A percentile compares a stretch with the other conserved stretches of the same genome.
Conservation (phyloP, 1,140 invertebrate species). For the Zaprionus lachaisei region DNA sequence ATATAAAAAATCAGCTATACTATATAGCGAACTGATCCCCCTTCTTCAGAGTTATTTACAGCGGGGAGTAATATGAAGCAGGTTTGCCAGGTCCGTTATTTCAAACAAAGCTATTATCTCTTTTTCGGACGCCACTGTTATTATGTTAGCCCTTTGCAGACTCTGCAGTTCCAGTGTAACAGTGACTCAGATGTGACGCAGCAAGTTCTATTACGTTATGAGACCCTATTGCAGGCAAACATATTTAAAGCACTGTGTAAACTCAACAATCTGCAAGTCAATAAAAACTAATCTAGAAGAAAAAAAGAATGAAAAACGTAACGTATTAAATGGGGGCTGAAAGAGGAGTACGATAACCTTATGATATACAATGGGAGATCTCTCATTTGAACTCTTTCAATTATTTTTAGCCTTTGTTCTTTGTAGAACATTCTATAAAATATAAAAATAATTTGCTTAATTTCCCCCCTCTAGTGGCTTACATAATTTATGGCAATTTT, state of each 20-base stretch:
- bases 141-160: background rate
- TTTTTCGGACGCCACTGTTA: background rate
- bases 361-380: no score
- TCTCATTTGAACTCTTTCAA: no score
- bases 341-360: no score
- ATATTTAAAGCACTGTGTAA: background rate
- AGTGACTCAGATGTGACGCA: background rate
- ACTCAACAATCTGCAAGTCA: background rate
- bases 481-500: conserved; percentile 1
- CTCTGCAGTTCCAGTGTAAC: background rate
- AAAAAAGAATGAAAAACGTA: background rate
- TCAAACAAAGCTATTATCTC: background rate
- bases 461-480: background rate
- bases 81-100: background rate
- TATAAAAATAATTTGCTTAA: background rate
- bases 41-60: no score
- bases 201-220: background rate
- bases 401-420: no score
- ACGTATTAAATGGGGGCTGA: no score
- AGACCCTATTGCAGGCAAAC: background rate
- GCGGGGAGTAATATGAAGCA: no score
- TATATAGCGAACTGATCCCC: no score
- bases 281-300: background rate
- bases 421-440: background rate
- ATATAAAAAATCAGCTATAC: no score